Evolutionary conservation across 2,797 vertebrate genomes (phyloP), one percentile per base, ranked within the genome.

Genomic region (Hoplostethus mediterraneus): DNA sequence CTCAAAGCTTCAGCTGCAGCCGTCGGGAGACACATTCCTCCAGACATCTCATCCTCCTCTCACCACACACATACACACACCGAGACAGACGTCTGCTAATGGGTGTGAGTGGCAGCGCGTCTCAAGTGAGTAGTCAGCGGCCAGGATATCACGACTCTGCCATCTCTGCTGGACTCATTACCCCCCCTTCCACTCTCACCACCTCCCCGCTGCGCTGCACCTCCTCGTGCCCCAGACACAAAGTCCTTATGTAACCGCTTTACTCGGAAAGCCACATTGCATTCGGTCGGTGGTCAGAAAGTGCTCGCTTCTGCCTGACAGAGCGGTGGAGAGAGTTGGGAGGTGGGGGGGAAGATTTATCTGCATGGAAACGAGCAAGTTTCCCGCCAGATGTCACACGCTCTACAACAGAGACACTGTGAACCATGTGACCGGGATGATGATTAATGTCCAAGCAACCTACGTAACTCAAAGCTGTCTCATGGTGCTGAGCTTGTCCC

Each of bases 201-300:
- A 31, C 70, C 63, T 66, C 63, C 71, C 64, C 65, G 5, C 79
- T 71, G 65, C 75, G 68, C 70, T 70, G 71, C 42, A 76, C 70
- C 80, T 84, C 76, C 55, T 75, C 56, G 67, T 77, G 75, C 63
- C 73, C 67, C 79, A 82, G 74, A 90, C 83, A 80, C 75, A 54
- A 52, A 75, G 56, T 83, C 82, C 21, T 91, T 90, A 91, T 84
- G 83, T 84, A 92, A 92, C 84, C 2, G 45, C 60, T 82, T 71
- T 21, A 71, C 85, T 88, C 63, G 71, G 73, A 83, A 74, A 87
- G 82, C 80, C 90, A 86, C 82, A 82, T 79, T 73, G 74, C 79
- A 77, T 89, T 86, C 82, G 57, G 53, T 45, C 47, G 71, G 77
- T 67, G 81, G 85, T 88, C 68, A 79, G 63, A 87, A 85, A 79